phyloP scores from a whole-genome alignment of 1,140 invertebrate genomes.

The Mesaphorura yosii region DNA sequence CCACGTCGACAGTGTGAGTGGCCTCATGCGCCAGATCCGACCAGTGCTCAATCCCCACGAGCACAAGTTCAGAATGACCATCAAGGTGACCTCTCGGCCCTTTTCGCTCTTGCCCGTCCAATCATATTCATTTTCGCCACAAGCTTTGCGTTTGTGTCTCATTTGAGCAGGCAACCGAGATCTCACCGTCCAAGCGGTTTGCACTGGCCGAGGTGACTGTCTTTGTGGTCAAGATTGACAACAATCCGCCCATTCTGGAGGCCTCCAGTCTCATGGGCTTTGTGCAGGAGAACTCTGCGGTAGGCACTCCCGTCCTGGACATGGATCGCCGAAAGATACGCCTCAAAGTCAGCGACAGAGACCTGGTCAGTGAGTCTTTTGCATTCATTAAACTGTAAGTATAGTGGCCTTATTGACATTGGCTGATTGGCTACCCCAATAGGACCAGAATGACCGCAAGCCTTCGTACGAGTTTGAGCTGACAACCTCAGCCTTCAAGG shows the following conservation, averaged over 20 bases:
- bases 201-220: constrained; percentile 69
- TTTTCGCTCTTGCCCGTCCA: too few species aligned
- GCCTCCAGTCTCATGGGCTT: constrained; percentile 60
- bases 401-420: too few species aligned
- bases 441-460: constrained; percentile 54
- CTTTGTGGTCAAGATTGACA: constrained; percentile 68
- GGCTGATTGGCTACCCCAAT: constrained; percentile 1
- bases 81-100: constrained; percentile 49
- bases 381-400: too few species aligned
- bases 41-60: constrained; percentile 63
- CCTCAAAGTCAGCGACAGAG: constrained; percentile 63
- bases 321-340: constrained; percentile 53
- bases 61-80: constrained; percentile 58
- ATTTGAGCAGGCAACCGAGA: constrained; percentile 74
- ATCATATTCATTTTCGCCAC: too few species aligned
- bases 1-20: constrained; percentile 60
- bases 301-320: constrained; percentile 64
- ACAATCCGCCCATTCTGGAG: constrained; percentile 64
- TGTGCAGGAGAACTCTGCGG: constrained; percentile 71
- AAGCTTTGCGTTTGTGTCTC: too few species aligned
- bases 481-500: constrained; percentile 68
- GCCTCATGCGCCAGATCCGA: constrained; percentile 63
- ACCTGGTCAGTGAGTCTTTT: constrained; percentile 53
- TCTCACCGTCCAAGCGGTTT: constrained; percentile 58
- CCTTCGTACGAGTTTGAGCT: constrained; percentile 68